phyloP scores from a whole-genome alignment of 1,140 invertebrate species.

The Calephelis nemesis region DNA sequence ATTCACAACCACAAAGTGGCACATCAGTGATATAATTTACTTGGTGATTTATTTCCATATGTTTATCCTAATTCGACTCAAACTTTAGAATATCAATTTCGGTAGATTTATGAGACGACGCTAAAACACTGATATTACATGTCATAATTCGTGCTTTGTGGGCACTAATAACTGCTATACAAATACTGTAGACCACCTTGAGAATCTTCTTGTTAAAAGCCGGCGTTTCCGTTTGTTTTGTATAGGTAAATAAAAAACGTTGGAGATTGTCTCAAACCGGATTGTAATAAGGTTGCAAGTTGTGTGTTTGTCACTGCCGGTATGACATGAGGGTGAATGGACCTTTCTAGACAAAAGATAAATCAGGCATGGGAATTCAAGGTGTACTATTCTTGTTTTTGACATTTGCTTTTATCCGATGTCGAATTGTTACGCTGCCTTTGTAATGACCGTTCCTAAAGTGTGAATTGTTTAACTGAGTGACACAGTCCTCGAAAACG shows the following conservation, averaged over 20 bases:
- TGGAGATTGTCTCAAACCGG: constrained; percentile 23
- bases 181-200: constrained; percentile 27
- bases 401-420: constrained; percentile 31
- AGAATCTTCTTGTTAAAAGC: constrained; percentile 23
- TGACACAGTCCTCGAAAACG: constrained; percentile 10
- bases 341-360: constrained; percentile 42
- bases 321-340: constrained; percentile 41
- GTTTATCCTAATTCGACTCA: constrained; percentile 8
- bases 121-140: constrained; percentile 23
- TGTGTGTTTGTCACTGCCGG: constrained; percentile 33
- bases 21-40: constrained; percentile 29
- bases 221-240: constrained; percentile 31
- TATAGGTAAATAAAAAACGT: constrained; percentile 28
- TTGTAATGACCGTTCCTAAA: background rate
- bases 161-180: constrained; percentile 26
- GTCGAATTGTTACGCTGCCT: constrained; percentile 20
- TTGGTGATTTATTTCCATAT: constrained; percentile 25
- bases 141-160: constrained; percentile 22
- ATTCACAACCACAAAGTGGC: constrained; percentile 48
- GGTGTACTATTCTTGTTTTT: constrained; percentile 34
- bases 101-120: constrained; percentile 10
- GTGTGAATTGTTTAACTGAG: constrained; percentile 11
- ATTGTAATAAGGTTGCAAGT: constrained; percentile 34
- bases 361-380: constrained; percentile 47
- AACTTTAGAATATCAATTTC: constrained; percentile 12